Percentiles rank a stretch among this genome's conserved stretches.
Evolutionary conservation across 2,888 invertebrate genomes (phyloP).

Genomic region (Thera britannica): DNA sequence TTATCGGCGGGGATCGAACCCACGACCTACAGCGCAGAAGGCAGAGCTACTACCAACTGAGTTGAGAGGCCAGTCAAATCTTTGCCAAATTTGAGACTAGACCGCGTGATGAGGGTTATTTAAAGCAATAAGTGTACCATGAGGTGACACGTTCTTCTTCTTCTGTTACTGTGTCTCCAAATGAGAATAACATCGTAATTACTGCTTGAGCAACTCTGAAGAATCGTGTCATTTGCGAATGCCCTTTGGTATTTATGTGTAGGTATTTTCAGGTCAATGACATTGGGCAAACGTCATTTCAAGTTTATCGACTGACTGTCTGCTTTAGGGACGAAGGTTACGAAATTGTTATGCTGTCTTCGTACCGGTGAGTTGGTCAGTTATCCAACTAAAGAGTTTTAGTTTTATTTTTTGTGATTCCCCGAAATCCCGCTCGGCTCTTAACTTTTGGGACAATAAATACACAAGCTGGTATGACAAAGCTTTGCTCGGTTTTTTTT

Average conservation of each 20-base stretch:
- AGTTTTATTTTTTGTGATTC: background rate
- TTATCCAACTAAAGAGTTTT: background rate
- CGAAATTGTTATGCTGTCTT: background rate
- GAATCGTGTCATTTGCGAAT: conserved; percentile 41
- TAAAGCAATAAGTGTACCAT: too few relatives aligned
- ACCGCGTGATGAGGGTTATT: too few relatives aligned
- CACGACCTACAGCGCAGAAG: too few relatives aligned
- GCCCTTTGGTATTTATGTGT: conserved; percentile 36
- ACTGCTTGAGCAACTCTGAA: conserved; percentile 34
- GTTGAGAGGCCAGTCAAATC: too few relatives aligned
- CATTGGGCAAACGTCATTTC: conserved; percentile 12
- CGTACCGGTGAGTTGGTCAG: background rate
- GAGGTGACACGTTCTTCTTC: conserved; percentile 13
- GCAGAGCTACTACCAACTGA: too few relatives aligned
- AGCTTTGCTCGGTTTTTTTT: too few relatives aligned
- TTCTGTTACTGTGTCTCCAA: conserved; percentile 27
- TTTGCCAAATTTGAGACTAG: too few relatives aligned
- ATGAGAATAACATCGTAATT: conserved; percentile 43
- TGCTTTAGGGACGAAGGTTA: background rate
- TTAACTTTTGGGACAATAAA: too few relatives aligned
- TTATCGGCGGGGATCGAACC: too few relatives aligned
- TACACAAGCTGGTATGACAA: too few relatives aligned
- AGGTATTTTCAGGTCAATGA: conserved; percentile 31
- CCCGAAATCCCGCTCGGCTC: too few relatives aligned
- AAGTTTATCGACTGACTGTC: conserved; percentile 1